Percentiles rank a stretch among this genome's conserved stretches.
Conservation (phyloP, 1,140 invertebrate species). For the Atta colombica region DNA sequence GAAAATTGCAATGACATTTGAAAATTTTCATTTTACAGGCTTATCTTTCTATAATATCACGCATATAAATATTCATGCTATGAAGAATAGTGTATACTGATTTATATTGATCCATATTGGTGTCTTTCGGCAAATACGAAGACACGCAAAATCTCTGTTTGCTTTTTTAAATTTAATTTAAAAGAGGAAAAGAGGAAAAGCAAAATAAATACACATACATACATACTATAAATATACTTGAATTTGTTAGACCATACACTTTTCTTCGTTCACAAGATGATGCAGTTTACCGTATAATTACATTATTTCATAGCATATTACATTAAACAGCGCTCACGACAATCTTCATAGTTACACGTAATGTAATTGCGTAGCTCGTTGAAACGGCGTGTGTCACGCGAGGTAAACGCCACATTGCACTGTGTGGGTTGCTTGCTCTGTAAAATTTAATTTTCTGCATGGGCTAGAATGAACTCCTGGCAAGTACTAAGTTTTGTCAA, state of each 20-base stretch:
- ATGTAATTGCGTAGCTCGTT: conserved; percentile 59
- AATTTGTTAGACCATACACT: neutral
- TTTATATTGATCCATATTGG: neutral
- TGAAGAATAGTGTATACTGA: neutral
- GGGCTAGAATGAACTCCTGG: conserved; percentile 11
- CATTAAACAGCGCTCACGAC: conserved; percentile 50
- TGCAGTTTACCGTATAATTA: conserved; percentile 33
- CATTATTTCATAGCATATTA: conserved; percentile 28
- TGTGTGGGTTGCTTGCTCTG: conserved; percentile 38
- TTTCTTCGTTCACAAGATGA: conserved; percentile 30
- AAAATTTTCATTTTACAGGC: neutral
- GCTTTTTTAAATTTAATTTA: neutral
- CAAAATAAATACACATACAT: neutral
- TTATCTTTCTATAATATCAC: neutral
- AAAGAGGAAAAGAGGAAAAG: neutral
- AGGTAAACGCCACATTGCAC: conserved; percentile 44
- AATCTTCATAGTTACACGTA: conserved; percentile 50
- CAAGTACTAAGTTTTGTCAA: conserved; percentile 24
- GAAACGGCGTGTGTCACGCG: conserved; percentile 54
- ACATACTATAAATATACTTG: neutral
- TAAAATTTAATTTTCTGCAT: conserved; percentile 55
- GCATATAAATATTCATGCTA: conserved; percentile 19
- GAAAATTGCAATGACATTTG: neutral
- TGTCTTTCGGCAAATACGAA: neutral
- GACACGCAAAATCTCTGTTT: neutral